Evolutionary conservation across 1,140 invertebrate species (phyloP), one percentile per base, ranked within the genome.

Genomic region (Cataglyphis hispanica): DNA sequence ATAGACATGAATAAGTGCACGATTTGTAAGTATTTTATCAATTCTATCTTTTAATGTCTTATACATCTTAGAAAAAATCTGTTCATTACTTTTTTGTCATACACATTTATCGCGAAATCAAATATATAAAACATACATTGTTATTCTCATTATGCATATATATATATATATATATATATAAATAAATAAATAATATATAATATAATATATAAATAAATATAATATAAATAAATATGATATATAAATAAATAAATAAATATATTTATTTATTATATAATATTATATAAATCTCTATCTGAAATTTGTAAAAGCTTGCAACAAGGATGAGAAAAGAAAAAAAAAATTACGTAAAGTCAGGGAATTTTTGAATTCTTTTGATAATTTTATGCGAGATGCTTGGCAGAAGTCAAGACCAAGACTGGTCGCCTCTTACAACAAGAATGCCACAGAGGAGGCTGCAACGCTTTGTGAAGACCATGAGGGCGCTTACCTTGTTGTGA

Each of bases 401-500:
- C 25, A 31, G 56, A 40, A 72, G 50, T 60, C 53, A 56, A 50
- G 46, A 34, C n/a, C 16, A 69, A 70, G 43, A 70, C 27, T 16
- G 19, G 69, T 53, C 19, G 34, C 69, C 25, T 81, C 37, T 13
- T 13, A 60, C 78, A 43, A 60, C 53, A 13, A 27, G 37, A 83
- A 61, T 74, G 40, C n/a, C 6, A 25, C 10, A n/a, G 11, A 31
- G 40, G n/a, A 60, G 46, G 43, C 2, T 25, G 37, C 53, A 11
- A 22, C 46, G 63, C 78, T 83, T 83, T 83, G 78, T 74, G 5
- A 11, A 80, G 25, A 72, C 50, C 56, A 22, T 31, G 37, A 81
- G 66, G 50, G 40, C 66, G 78, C 25, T 83, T 60, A 83, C 40
- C 56, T 83, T 70, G 53, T 61, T 83, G 78, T n/a, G 16, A 81